phyloP scores from a whole-genome alignment of 2,888 invertebrate genomes.

The Hydraecia micacea region DNA sequence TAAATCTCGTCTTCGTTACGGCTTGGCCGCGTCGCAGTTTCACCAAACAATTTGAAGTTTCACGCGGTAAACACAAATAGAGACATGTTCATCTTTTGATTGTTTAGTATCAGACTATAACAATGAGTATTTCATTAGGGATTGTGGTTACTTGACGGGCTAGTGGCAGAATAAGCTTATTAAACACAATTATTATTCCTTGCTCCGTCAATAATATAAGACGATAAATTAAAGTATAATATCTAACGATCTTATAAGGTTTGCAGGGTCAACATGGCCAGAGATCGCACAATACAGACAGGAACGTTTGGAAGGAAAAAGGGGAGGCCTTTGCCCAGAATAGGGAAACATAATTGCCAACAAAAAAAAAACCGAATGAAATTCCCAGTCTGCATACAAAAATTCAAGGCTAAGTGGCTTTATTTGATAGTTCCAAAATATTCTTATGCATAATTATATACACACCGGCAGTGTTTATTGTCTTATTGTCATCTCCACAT shows the following conservation, averaged over 20 bases:
- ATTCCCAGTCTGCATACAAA: too few relatives aligned
- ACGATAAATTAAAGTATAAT: neutral
- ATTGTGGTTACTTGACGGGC: neutral
- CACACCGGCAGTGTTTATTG: too few relatives aligned
- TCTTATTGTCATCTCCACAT: too few relatives aligned
- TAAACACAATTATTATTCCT: neutral
- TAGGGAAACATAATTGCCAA: too few relatives aligned
- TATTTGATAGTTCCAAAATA: too few relatives aligned
- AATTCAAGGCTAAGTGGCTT: too few relatives aligned
- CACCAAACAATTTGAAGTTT: conserved; percentile 72
- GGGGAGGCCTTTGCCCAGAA: neutral
- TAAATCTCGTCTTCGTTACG: conserved; percentile 70
- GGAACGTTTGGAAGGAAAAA: neutral
- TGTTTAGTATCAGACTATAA: conserved; percentile 19
- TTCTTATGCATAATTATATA: too few relatives aligned
- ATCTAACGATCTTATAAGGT: neutral
- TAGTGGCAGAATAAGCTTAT: neutral
- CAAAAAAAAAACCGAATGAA: too few relatives aligned
- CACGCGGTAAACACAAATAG: conserved; percentile 66
- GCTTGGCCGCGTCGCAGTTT: conserved; percentile 64
- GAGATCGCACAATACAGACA: neutral
- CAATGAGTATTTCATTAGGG: conserved; percentile 9
- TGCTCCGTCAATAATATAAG: neutral
- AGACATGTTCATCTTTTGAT: conserved; percentile 46
- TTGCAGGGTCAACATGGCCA: neutral